A percentile compares a stretch with the other conserved stretches of the same genome.
Evolutionary conservation across 2,113 vertebrate species (phyloP).

Genomic region (Numida meleagris): DNA sequence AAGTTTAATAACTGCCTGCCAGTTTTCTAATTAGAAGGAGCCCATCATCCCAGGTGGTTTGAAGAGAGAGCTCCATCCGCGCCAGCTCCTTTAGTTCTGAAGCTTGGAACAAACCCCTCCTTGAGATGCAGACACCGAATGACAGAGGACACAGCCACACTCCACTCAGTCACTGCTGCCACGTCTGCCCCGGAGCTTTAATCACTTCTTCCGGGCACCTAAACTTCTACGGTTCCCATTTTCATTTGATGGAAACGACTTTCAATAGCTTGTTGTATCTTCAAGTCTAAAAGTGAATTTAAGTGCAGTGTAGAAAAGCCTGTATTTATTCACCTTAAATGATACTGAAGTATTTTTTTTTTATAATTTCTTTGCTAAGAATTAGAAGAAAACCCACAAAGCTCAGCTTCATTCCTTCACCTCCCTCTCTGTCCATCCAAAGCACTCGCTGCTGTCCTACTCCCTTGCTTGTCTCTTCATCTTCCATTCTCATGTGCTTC

Average conservation of each 20-base stretch:
- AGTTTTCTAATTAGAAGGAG: not conserved
- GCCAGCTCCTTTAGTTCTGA: not conserved
- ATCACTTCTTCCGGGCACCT: not conserved
- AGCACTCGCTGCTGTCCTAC: not conserved
- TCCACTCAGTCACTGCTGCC: not conserved
- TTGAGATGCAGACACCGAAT: not conserved
- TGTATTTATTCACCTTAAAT: not conserved
- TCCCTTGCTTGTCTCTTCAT: not conserved
- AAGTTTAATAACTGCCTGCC: not conserved
- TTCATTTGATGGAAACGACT: not conserved
- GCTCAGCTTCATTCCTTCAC: not conserved
- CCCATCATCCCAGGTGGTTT: not conserved
- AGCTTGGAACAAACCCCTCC: not conserved
- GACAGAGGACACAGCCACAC: not conserved
- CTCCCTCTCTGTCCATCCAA: not conserved
- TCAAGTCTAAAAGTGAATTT: not conserved
- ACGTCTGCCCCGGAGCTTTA: not conserved
- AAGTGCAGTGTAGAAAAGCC: not conserved
- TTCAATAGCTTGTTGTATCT: not conserved
- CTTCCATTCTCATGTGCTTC: not conserved
- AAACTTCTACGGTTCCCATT: not conserved
- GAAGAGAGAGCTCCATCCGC: not conserved
- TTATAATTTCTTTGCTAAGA: not conserved
- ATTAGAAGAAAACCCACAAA: not conserved
- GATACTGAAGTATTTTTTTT: not conserved